A percentile compares a stretch with the other conserved stretches of the same genome.
Evolutionary conservation across 30 jellyfish, hydroid and myxozoan genomes (phyloP).

Genomic region (Calvadosia cruxmelitensis): DNA sequence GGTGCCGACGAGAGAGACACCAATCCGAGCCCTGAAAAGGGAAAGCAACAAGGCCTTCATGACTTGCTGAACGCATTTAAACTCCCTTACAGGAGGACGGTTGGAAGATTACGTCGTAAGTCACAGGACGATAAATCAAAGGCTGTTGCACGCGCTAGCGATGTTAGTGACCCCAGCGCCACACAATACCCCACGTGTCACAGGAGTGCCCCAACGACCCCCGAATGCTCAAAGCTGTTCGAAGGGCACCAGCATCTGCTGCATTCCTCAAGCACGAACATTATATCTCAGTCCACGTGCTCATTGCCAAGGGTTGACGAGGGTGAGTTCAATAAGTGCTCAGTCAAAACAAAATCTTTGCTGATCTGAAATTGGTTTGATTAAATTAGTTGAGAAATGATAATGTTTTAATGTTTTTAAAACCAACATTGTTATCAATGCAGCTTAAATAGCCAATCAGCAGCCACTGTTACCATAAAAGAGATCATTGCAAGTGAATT

Average conservation of each 20-base stretch:
- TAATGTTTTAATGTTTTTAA: too few relatives aligned
- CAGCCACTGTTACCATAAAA: too few relatives aligned
- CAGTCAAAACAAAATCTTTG: too few relatives aligned
- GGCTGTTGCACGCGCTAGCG: not conserved
- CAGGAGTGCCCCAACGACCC: not conserved
- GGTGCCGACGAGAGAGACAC: slow-evolving; percentile 1
- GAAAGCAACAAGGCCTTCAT: not conserved
- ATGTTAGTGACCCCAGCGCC: not conserved
- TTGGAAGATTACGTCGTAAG: not conserved
- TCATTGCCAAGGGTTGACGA: slow-evolving; percentile 83
- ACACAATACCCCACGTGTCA: not conserved
- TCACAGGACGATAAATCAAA: not conserved
- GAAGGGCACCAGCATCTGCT: not conserved
- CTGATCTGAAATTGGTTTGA: too few relatives aligned
- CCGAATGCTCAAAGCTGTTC: not conserved
- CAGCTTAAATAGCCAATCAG: too few relatives aligned
- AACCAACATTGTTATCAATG: too few relatives aligned
- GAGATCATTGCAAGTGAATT: too few relatives aligned
- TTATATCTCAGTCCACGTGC: slow-evolving; percentile 56
- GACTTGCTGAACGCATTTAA: not conserved
- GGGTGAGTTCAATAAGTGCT: slow-evolving; percentile 20
- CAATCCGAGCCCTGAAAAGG: slow-evolving; percentile 2
- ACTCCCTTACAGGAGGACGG: not conserved
- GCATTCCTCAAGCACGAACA: not conserved
- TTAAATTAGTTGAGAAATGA: too few relatives aligned